These are phyloP conservation scores for Tarsius wallacei DNA, from an alignment of 2,797 vertebrate species.

Conservation along the genomic window DNA sequence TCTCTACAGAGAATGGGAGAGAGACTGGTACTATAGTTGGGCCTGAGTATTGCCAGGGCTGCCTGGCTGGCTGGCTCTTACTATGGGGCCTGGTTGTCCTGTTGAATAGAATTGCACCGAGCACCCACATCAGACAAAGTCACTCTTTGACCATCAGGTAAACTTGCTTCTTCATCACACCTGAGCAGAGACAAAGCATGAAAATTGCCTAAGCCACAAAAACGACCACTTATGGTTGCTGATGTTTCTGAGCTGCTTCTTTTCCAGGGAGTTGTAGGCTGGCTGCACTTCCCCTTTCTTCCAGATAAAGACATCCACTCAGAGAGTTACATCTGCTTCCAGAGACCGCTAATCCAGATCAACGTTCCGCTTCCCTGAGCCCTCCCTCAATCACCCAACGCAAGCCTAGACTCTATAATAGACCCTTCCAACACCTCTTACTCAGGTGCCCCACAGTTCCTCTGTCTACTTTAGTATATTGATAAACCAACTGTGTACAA, in stretches of 20 bases:
- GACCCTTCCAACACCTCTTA: not conserved
- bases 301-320: not conserved
- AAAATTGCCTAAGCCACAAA: not conserved
- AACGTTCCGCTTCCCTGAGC: not conserved
- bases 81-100: not conserved
- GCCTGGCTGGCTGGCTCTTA: not conserved
- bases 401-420: not conserved
- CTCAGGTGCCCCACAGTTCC: fast-evolving
- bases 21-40: too few relatives aligned
- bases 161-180: not conserved
- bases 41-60: not conserved
- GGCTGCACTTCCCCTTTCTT: fast-evolving
- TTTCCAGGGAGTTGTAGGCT: not conserved
- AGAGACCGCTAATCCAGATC: not conserved
- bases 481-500: not conserved
- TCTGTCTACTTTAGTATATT: fast-evolving
- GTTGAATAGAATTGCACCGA: too few relatives aligned
- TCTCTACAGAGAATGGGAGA: not conserved
- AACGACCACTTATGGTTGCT: not conserved
- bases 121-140: too few relatives aligned
- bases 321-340: not conserved
- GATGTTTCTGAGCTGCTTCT: too few relatives aligned
- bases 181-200: not conserved
- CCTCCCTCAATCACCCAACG: not conserved
- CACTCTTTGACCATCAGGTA: not conserved